Conservation (phyloP, 2,888 invertebrate genomes). For the Parnassius orleans region DNA sequence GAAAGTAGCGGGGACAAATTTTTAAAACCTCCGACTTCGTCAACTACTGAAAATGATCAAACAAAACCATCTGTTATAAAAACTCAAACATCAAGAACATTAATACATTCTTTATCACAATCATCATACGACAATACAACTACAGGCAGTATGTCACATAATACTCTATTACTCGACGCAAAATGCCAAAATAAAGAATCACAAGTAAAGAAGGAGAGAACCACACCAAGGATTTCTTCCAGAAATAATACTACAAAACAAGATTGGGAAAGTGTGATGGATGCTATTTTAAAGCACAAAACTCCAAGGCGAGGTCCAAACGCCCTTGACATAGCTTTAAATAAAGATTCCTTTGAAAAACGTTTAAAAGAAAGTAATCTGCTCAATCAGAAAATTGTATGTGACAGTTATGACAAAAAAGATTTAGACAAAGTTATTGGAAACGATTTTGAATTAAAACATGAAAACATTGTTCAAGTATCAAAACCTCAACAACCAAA, state of each 20-base stretch:
- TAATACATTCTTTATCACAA: constrained; percentile 7
- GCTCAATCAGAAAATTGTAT: constrained; percentile 35
- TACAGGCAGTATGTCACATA: constrained; percentile 22
- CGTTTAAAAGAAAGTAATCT: constrained; percentile 36
- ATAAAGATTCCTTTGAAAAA: constrained; percentile 47
- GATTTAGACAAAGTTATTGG: neutral
- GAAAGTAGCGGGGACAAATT: neutral
- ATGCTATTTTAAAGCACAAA: constrained; percentile 59
- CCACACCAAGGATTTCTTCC: neutral
- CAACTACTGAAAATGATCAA: neutral
- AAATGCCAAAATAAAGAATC: constrained; percentile 23
- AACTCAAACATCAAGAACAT: constrained; percentile 18
- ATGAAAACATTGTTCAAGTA: neutral
- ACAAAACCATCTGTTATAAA: constrained; percentile 2
- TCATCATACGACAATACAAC: constrained; percentile 4
- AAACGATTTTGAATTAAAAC: neutral
- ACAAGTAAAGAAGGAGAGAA: constrained; percentile 4
- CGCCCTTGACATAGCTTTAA: constrained; percentile 57
- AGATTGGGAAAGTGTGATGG: constrained; percentile 66
- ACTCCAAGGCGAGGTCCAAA: constrained; percentile 63
- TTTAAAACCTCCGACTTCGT: neutral
- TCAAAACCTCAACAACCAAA: neutral
- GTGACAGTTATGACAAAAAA: constrained; percentile 19
- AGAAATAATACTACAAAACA: constrained; percentile 28
- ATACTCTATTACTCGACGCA: neutral